phyloP scores from a whole-genome alignment of 1,140 invertebrate genomes.

The Episyrphus balteatus region DNA sequence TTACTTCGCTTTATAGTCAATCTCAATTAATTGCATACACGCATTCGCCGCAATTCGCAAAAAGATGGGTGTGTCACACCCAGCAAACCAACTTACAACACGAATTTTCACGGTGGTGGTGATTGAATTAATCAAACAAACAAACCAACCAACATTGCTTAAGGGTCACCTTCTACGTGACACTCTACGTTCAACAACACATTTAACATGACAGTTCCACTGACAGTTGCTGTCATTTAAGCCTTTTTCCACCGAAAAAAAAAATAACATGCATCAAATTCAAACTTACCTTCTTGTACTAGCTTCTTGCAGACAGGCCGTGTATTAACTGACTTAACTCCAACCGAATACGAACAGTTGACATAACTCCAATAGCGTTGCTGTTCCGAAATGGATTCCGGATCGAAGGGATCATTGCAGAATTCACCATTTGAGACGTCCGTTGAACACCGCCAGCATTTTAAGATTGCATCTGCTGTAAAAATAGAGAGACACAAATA shows the following conservation, averaged over 20 bases:
- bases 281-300: slow-evolving; percentile 35
- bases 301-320: slow-evolving; percentile 36
- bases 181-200: too few relatives aligned
- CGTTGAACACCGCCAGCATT: slow-evolving; percentile 36
- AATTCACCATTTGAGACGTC: slow-evolving; percentile 35
- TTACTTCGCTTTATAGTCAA: too few relatives aligned
- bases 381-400: slow-evolving; percentile 31
- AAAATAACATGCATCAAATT: too few relatives aligned
- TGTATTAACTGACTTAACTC: slow-evolving; percentile 28
- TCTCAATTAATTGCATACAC: too few relatives aligned
- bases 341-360: slow-evolving; percentile 31
- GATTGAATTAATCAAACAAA: too few relatives aligned
- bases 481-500: neutral
- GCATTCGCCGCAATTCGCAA: too few relatives aligned
- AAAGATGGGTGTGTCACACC: too few relatives aligned
- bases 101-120: too few relatives aligned
- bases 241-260: neutral
- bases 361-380: slow-evolving; percentile 37
- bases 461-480: slow-evolving; percentile 24
- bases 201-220: neutral
- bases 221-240: neutral
- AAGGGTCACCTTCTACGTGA: too few relatives aligned
- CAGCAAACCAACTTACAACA: too few relatives aligned
- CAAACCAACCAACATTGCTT: too few relatives aligned
- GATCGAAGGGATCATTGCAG: slow-evolving; percentile 35